Percentiles rank a stretch among this genome's conserved stretches.
These are phyloP conservation scores for Dascyllus trimaculatus DNA, from an alignment of 2,113 vertebrate genomes.

Conservation along the genomic window DNA sequence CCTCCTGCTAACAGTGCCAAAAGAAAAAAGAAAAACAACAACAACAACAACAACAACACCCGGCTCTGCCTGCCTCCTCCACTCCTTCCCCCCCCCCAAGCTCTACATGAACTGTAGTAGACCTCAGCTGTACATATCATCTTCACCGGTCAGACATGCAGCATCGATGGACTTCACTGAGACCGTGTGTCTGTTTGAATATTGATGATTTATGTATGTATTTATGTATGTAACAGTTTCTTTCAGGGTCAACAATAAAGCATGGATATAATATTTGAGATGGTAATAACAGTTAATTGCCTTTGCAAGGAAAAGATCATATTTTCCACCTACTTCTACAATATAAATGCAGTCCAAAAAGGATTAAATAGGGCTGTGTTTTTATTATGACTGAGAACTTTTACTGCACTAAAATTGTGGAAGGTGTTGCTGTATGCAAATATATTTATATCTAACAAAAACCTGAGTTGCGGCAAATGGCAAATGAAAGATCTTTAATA, in stretches of 20 bases:
- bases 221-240: slow-evolving; percentile 72
- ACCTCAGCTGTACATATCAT: slow-evolving; percentile 81
- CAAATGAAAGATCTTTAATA: background rate
- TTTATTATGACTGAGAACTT: background rate
- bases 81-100: slow-evolving; percentile 22
- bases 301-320: slow-evolving; percentile 35
- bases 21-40: too few relatives aligned
- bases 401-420: background rate
- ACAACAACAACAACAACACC: background rate
- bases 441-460: slow-evolving; percentile 9
- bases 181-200: slow-evolving; percentile 80
- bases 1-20: slow-evolving; percentile 87
- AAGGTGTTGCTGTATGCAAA: background rate
- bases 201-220: slow-evolving; percentile 76
- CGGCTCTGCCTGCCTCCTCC: background rate
- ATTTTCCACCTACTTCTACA: slow-evolving; percentile 31
- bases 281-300: slow-evolving; percentile 59
- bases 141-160: slow-evolving; percentile 67
- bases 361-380: background rate
- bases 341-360: slow-evolving; percentile 49
- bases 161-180: slow-evolving; percentile 81
- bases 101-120: slow-evolving; percentile 83
- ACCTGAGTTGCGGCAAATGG: background rate
- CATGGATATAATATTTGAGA: slow-evolving; percentile 81
- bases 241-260: slow-evolving; percentile 86